Base-by-base conservation (phyloP, 2,113 vertebrate species). In the Lipophrys pholis region DNA sequence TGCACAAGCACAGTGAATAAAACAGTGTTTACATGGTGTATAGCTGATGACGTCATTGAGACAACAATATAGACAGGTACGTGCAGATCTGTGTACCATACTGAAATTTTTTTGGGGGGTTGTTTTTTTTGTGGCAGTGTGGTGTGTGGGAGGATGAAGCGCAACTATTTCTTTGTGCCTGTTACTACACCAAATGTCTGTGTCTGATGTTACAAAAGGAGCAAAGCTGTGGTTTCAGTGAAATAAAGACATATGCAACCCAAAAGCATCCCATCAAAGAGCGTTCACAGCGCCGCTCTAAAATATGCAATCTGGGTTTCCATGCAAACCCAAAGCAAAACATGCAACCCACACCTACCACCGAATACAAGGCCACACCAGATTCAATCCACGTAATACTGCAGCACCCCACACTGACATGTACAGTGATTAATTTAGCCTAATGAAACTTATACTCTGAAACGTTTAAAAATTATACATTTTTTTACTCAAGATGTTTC, bases 131-230 rank as follows among this genome's bases (percentile, higher is more conserved):
- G 50, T 30, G 21, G 21, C n/a, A 36, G 46, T 64, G 73, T 46
- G 3, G 15, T 10, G 49, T 17, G 81, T 77, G 78, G 67, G 81
- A 77, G 77, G 71, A 77, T 46, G 6, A 50, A 69, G 54, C 58
- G 16, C 51, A 76, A 69, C 50, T 59, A 43, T 67, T 39, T 67
- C 65, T 76, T 48, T 73, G 70, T 75, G 77, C 43, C 35, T 30
- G 46, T 65, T 10, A 17, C 15, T 52, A 6, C 68, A 59, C 35
- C 51, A 21, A 63, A 21, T 0, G 35, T 51, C 45, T 17, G 38
- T 63, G 35, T 68, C 56, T 39, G n/a, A 53, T 81, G 64, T 88
- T 63, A 82, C 70, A 88, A 86, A 86, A 84, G 69, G 60, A 77
- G 43, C 21, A 2, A 38, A 55, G n/a, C 6, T 89, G 86, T 87